Percentiles rank a stretch among this genome's conserved stretches.
Conservation (phyloP, 2,888 invertebrate species). For the Chrysopilus asiliformis region DNA sequence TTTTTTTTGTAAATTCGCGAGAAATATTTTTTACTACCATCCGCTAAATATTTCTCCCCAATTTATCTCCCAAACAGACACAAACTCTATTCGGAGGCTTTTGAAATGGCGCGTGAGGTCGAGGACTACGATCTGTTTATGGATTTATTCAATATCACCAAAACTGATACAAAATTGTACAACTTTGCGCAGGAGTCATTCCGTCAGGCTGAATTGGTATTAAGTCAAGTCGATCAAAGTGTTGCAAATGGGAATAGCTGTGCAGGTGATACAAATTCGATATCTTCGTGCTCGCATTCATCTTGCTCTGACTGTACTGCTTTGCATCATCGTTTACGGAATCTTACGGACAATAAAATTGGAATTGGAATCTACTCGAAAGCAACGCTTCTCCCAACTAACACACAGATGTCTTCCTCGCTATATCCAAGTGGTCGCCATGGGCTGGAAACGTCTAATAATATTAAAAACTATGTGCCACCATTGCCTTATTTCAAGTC, state of each 20-base stretch:
- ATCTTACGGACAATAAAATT: constrained; percentile 17
- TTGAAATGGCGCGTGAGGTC: constrained; percentile 72
- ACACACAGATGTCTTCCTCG: not conserved
- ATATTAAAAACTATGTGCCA: constrained; percentile 31
- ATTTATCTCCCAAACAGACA: constrained; percentile 37
- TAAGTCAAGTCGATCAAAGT: constrained; percentile 26
- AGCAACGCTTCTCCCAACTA: not conserved
- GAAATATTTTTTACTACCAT: too few relatives aligned
- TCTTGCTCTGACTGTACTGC: constrained; percentile 57
- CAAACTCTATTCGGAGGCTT: constrained; percentile 64
- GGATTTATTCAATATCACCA: constrained; percentile 67
- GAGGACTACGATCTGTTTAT: constrained; percentile 76
- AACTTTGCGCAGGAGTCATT: constrained; percentile 57
- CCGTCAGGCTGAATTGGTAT: constrained; percentile 45
- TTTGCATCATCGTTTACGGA: constrained; percentile 25
- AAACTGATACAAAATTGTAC: constrained; percentile 40
- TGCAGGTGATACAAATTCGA: constrained; percentile 32
- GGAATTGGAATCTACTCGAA: not conserved
- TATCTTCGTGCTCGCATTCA: constrained; percentile 47
- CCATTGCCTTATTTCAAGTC: constrained; percentile 34
- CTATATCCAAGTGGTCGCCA: not conserved
- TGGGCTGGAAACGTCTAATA: not conserved
- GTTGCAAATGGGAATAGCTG: constrained; percentile 25
- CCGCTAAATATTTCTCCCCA: too few relatives aligned
- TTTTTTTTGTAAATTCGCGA: too few relatives aligned